Evolutionary conservation across 2,888 invertebrate genomes (phyloP), one percentile per base, ranked within the genome.

Genomic region (Carpatolechia fugitivella): DNA sequence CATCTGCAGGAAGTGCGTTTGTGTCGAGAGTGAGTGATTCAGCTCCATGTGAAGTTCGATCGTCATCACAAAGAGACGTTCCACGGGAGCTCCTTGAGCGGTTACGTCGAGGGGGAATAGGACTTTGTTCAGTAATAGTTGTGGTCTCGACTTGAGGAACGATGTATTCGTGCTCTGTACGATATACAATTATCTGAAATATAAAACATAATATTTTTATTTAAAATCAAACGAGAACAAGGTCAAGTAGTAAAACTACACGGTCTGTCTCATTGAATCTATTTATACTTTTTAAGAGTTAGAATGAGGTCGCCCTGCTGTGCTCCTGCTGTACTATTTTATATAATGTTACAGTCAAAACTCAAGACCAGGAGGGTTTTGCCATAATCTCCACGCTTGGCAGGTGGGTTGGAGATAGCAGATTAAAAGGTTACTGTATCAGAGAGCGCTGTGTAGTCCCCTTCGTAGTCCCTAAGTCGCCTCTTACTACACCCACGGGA

Each of bases 21-120:
- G 81, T 86, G 68, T 92, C 92, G 30, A 92, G 80, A 8, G 85
- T 87, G 46, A 94, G 76, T 0, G 94, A 94, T 58, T 95, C 94
- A 1, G 93, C 94, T 0, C 93, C 94, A 57, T 92, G 93, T 0
- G 95, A 94, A 6, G 94, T 94, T 31, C 94, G 91, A 65, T 94
- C 94, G 57, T 94, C 94, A 63, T 95, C 95, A 54, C 91, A 91
- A 30, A 92, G 74, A 7, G 92, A 91, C 30, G 91, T 90, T 8
- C 91, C 86, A 49, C 91, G 76, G 0, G 92, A 92, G 61, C 90
- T 88, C 56, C 87, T 76, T 0, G 90, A 89, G 53, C 93, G 90
- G 5, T 93, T 93, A 35, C 92, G 91, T 3, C 92, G 82, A 3
- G 92, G 92, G 1, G 91, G 85, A 24, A 89, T 74, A 18, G 92